Percentiles rank a stretch among this genome's conserved stretches.
phyloP scores from a whole-genome alignment of 2,888 invertebrate species.

The Nephrotoma flavescens region DNA sequence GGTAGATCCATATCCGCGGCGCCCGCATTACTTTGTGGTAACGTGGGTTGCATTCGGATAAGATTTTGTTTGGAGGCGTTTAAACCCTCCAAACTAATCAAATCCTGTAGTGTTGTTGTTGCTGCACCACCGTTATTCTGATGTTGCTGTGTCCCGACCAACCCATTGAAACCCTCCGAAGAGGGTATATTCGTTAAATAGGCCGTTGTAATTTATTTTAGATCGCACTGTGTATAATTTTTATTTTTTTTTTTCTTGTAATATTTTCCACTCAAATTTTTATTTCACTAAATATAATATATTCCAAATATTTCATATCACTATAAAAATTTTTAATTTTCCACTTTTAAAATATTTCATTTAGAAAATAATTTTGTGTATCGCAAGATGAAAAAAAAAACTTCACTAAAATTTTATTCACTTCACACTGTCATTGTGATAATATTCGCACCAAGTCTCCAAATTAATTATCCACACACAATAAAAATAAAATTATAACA shows the following conservation, averaged over 20 bases:
- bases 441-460: neutral
- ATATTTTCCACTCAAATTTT: neutral
- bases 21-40: constrained; percentile 48
- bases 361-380: neutral
- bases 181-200: constrained; percentile 15
- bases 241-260: neutral
- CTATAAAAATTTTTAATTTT: neutral
- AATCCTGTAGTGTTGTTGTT: constrained; percentile 1
- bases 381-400: neutral
- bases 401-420: neutral
- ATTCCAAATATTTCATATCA: neutral
- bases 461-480: neutral
- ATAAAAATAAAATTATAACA: neutral
- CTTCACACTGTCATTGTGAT: neutral
- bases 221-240: neutral
- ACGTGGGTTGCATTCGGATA: constrained; percentile 60
- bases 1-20: constrained; percentile 80
- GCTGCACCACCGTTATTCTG: neutral
- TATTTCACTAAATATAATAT: neutral
- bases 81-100: constrained; percentile 7
- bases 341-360: neutral
- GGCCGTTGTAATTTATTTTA: constrained; percentile 13
- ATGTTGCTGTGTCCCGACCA: constrained; percentile 1
- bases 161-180: constrained; percentile 14
- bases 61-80: constrained; percentile 8